A percentile compares a stretch with the other conserved stretches of the same genome.
These are phyloP conservation scores for Rhinichthys klamathensis DNA, from an alignment of 2,113 vertebrate species.

Conservation along the genomic window DNA sequence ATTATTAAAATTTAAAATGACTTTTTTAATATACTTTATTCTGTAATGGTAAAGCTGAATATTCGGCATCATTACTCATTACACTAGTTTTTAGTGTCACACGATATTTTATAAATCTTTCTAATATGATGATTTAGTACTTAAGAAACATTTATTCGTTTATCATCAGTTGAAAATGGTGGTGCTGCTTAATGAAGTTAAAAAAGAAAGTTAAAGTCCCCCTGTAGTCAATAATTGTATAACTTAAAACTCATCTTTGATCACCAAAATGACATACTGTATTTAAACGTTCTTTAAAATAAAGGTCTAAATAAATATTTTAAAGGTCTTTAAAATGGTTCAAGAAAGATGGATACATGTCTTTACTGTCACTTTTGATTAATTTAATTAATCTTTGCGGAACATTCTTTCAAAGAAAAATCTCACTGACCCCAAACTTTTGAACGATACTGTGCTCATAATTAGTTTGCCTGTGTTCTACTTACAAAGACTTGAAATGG, in stretches of 20 bases:
- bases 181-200: neutral
- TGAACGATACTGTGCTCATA: neutral
- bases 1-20: neutral
- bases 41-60: neutral
- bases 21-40: neutral
- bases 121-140: neutral
- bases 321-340: too few relatives aligned
- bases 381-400: neutral
- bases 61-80: neutral
- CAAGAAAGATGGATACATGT: neutral
- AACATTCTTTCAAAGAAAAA: neutral
- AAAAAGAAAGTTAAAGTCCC: too few relatives aligned
- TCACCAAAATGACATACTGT: too few relatives aligned
- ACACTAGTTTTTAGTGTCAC: neutral
- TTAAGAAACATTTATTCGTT: too few relatives aligned
- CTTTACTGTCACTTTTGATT: neutral
- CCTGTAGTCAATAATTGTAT: too few relatives aligned
- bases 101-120: neutral
- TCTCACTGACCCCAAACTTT: neutral
- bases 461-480: neutral
- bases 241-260: too few relatives aligned
- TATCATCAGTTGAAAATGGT: neutral
- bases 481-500: neutral
- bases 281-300: too few relatives aligned
- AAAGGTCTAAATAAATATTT: too few relatives aligned